Base-by-base conservation (phyloP, 1,140 invertebrate species). In the Eriocheir sinensis region DNA sequence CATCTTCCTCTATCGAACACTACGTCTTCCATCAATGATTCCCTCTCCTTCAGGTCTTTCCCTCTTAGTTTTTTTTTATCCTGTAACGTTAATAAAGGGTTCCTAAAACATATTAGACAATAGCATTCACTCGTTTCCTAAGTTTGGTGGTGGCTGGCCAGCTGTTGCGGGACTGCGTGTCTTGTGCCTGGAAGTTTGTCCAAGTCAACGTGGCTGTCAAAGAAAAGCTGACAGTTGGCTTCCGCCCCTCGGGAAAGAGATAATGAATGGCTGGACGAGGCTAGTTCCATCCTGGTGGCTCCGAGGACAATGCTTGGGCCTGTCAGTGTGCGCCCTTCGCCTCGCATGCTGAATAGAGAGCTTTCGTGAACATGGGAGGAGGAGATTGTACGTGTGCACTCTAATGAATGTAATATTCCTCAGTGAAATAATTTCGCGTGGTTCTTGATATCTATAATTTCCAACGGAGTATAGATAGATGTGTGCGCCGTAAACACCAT, bases 161-260 rank as follows among this genome's bases (percentile, higher is more conserved):
- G 60, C 12, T 72, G 60, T 72, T 72, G 60, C 60, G n/a, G n/a
- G 21, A 72, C 27, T 12, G 1, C 12, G 21, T 2, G 60, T n/a
- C n/a, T 72, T 72, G 60, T n/a, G 60, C 60, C 60, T 72, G 21
- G 60, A 72, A n/a, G 60, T 72, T 72, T n/a, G 60, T 72, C 60
- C 60, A n/a, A 72, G 60, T 72, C 60, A 72, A n/a, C 60, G 60
- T n/a, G 60, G 60, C 60, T 72, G 60, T 72, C 60, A 72, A 72
- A 72, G 60, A 72, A n/a, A n/a, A 21, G 60, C 60, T 72, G 60
- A 72, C 60, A 72, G 60, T 72, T 72, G 60, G 60, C 60, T 72
- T 72, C 60, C 60, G 60, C 60, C 60, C 60, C 60, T n/a, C 60
- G 60, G 17, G 27, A 4, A 72, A 72, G 60, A 72, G 60, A n/a